Base-by-base conservation (phyloP, 2,113 vertebrate genomes). In the Crocuta crocuta region DNA sequence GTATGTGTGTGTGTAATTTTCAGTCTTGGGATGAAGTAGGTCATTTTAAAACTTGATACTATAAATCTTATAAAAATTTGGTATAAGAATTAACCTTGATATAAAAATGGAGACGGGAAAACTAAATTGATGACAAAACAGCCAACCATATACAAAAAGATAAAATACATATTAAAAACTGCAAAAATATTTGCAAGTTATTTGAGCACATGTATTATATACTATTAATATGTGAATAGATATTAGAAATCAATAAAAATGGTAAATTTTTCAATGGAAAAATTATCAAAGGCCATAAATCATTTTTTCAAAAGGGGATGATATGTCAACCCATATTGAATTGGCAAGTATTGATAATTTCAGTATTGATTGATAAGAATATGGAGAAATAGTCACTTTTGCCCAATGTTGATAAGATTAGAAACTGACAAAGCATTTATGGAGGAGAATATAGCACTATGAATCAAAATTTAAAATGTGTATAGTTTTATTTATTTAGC, bases 101-200 rank as follows among this genome's bases (percentile, higher is more conserved):
- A 48, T 39, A 35, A 92, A 95, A 95, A 33, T 71, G 2, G n/a
- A 95, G 23, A 50, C 55, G 28, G 4, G 24, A 83, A 86, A 83
- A 83, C 8, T 58, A 31, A 73, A 70, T 89, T 95, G 24, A 79
- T 7, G 80, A 68, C 43, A 45, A 93, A 96, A 73, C 2, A 90
- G 35, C 45, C 82, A 50, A 93, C 53, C 19, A 50, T 13, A 23
- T 7, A n/a, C 45, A 74, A 87, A 80, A 55, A 50, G 24, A 83
- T 66, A 80, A 95, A 45, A 28, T 89, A 92, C 19, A n/a, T 63
- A 28, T 65, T 31, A 88, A 71, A 94, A 74, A 86, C 17, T 85
- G 9, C 16, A 86, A 92, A 79, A 91, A 66, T 35, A 74, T 82
- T 82, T 87, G 16, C 7, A 91, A 55, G 31, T 48, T 66, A 79